Base-by-base conservation (phyloP, 2,113 vertebrate species). In the Variabilichromis moorii region DNA sequence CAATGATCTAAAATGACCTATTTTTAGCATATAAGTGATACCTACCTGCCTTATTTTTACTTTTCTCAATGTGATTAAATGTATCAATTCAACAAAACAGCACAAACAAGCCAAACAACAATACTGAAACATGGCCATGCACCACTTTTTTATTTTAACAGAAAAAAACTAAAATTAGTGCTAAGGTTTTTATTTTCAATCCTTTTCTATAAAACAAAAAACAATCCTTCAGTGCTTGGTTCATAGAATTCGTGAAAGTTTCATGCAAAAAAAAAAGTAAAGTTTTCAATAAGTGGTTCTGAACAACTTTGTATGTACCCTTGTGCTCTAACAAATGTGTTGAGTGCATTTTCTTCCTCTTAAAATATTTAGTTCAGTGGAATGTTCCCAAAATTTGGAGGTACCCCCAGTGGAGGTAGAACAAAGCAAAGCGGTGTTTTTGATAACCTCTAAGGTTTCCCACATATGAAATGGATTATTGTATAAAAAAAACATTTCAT, bases 321-420 rank as follows among this genome's bases (percentile, higher is more conserved):
- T 31, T 50, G 10, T 31, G 71, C 42, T 50, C 45, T 31, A 50
- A 50, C 26, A 50, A 78, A 50, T 31, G 26, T 50, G 71, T 50
- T 50, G 42, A 78, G 42, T 78, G 42, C 45, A 50, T 31, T 78
- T 50, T 31, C 10, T 50, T 78, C 73, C 42, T 50, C 3, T 78
- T 78, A 78, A 50, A 78, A 78, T 50, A 78, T 78, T 78, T 78
- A 78, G 26, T 31, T 12, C 73, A 51, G 26, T 50, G 26, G 71
- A 78, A 78, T 28, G 71, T 42, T 50, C 71, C 24, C 40, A 50
- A 76, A 50, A 31, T 76, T 31, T 31, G 9, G 24, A 47, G 24
- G 24, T 19, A 31, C 24, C 16, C 42, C 24, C 24, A 78, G 9
- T 19, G 24, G 42, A 78, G 16, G 73, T 78, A 16, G 4, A 78